Evolutionary conservation across 2,888 invertebrate species (phyloP), one percentile per base, ranked within the genome.

Genomic region (Atrina japonica): DNA sequence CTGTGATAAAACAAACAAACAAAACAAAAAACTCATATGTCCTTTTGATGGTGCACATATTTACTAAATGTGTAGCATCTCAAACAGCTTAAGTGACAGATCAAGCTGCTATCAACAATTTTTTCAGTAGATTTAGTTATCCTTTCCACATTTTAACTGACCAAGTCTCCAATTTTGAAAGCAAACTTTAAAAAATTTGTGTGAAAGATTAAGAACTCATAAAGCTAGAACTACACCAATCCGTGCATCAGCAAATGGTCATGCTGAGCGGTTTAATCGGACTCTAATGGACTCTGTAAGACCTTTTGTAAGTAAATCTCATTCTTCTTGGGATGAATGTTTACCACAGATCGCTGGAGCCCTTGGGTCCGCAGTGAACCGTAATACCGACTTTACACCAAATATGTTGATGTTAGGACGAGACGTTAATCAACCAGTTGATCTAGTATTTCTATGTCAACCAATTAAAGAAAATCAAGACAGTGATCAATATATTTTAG

Each of bases 391-490:
- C 0, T 68, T 47, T n/a, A 76, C 75, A 3, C 70, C 77, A 0
- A 76, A 76, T 40, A 67, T 41, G 53, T 27, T 76, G 30, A 71
- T 76, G 73, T 14, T 76, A 11, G 73, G 73, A 0, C 41, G 73
- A 23, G 75, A 77, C 41, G 61, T 73, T 0, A 67, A 63, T 43
- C 27, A 40, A 2, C 73, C 76, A 1, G 52, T 61, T 18, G 52
- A 70, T 27, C 45, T 76, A 2, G 60, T 73, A 41, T 76, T 73
- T 40, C 66, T 49, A 16, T 6, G 1, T 18, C 52, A 14, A 3
- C 2, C n/a, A 3, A 1, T 7, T 0, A 9, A 1, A 0, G 21
- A 58, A 18, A 16, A n/a, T 2, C 14, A 5, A 6, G 52, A 67
- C 27, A 6, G 40, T 7, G 64, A 45, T 1, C 41, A 67, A 2